Base-by-base conservation (phyloP, 30 jellyfish, hydroid and myxozoan genomes). In the Calvadosia cruxmelitensis region DNA sequence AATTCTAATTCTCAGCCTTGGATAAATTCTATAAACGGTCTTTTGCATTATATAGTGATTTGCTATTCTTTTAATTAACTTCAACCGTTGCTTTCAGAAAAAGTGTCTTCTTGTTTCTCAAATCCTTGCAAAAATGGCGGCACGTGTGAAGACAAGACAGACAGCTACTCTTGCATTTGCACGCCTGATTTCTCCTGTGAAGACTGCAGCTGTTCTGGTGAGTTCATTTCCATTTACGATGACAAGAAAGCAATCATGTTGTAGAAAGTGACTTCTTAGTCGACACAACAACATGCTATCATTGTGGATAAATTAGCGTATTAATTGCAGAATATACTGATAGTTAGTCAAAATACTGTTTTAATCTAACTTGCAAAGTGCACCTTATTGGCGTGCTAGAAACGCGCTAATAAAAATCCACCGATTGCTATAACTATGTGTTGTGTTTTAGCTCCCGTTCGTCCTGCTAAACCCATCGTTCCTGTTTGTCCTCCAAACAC, bases 81-180 rank as follows among this genome's bases (percentile, higher is more conserved):
- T 10, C 57, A 5, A 5, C 20, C 20, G 20, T 5, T 42, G 20
- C 68, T 33, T 65, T 16, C 52, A 80, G 93, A 80, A 29, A 71
- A 36, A 64, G 53, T 65, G 10, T 50, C 70, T 57, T 70, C 67
- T 5, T 80, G 93, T 52, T 36, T 64, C 15, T 35, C 33, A 48
- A 84, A 48, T 57, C 95, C 95, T 2, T 84, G 95, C 79, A 70
- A 71, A 49, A 84, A 84, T 73, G 93, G 84, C 15, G 95, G 93
- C 26, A 50, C 84, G 5, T 84, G 95, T 71, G 62, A 75, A 29
- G 93, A 72, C 27, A 66, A 49, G 3, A 91, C 70, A 31, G 77
- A 78, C 5, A 36, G 87, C n/a, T 78, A 36, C 67, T 80, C 67
- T 48, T 84, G 95, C 53, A 27, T 63, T 35, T 84, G 95, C 83